These are phyloP conservation scores for Perithous albicinctus DNA, from an alignment of 2,888 invertebrate species.

Conservation along the genomic window DNA sequence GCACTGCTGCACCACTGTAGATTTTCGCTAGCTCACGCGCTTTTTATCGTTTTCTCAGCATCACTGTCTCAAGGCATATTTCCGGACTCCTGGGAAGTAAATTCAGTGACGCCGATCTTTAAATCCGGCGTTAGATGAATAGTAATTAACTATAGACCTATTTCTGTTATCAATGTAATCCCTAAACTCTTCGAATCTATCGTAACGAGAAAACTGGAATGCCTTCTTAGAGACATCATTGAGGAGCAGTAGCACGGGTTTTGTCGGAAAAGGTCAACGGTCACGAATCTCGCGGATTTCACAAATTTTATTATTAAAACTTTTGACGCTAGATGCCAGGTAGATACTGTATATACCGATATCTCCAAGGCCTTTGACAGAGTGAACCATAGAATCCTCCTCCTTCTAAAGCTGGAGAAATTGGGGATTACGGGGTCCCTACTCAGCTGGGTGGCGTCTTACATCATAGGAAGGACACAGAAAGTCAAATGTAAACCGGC, in stretches of 20 bases:
- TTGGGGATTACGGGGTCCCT: background rate
- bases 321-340: background rate
- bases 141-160: too few species aligned
- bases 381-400: background rate
- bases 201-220: too few species aligned
- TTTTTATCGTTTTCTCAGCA: too few species aligned
- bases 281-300: conserved; percentile 3
- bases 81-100: too few species aligned
- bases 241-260: conserved; percentile 12
- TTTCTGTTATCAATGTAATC: too few species aligned
- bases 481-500: background rate
- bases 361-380: background rate
- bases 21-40: too few species aligned
- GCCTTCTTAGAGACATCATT: too few species aligned
- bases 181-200: too few species aligned
- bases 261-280: background rate
- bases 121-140: too few species aligned
- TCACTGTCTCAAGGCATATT: too few species aligned
- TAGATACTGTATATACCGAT: background rate
- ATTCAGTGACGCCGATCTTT: too few species aligned
- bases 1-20: too few species aligned
- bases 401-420: background rate
- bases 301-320: conserved; percentile 8
- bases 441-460: background rate
- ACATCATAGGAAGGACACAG: background rate